Percentiles rank a stretch among this genome's conserved stretches.
Conservation (phyloP, 1,140 invertebrate species). For the Frieseomelitta varia region DNA sequence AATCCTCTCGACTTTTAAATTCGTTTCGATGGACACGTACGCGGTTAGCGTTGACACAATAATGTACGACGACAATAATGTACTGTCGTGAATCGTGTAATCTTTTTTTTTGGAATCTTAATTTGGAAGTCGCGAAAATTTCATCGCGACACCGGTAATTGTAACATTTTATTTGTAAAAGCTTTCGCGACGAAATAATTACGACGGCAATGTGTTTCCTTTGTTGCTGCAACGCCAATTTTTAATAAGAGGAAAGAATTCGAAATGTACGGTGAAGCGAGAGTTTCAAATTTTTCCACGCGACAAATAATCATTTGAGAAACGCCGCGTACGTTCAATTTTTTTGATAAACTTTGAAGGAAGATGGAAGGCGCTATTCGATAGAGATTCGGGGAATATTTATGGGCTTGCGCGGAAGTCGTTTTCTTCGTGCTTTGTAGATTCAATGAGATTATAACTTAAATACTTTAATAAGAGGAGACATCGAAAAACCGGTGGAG, state of each 20-base stretch:
- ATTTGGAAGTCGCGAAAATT: too few relatives aligned
- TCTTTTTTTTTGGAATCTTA: too few relatives aligned
- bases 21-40: not conserved
- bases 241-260: too few relatives aligned
- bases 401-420: not conserved
- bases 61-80: not conserved
- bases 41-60: not conserved
- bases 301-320: not conserved
- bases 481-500: conserved; percentile 38
- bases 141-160: too few relatives aligned
- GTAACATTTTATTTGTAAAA: too few relatives aligned
- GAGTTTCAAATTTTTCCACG: too few relatives aligned
- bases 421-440: not conserved
- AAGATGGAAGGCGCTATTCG: not conserved
- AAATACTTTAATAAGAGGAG: conserved; percentile 38
- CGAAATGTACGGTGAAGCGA: too few relatives aligned
- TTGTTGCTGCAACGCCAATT: too few relatives aligned
- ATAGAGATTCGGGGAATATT: not conserved
- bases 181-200: too few relatives aligned
- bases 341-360: not conserved
- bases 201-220: too few relatives aligned
- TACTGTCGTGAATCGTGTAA: too few relatives aligned
- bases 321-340: not conserved
- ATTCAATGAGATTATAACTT: conserved; percentile 10
- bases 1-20: not conserved